Evolutionary conservation across 2,797 vertebrate genomes (phyloP).

Genomic region (Pangasius mekongensis): DNA sequence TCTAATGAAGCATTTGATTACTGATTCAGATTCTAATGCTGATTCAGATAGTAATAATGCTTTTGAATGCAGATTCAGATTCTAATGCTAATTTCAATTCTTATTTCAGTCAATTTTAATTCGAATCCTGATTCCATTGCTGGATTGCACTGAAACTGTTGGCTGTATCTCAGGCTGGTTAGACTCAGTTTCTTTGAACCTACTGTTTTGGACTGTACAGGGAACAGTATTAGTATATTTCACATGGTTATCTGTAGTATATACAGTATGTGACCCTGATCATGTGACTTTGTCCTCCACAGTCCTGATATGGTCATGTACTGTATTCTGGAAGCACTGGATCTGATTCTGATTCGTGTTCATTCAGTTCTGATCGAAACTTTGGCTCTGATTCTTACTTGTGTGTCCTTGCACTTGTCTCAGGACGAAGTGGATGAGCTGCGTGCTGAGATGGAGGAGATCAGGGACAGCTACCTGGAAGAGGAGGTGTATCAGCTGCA

Average conservation of each 20-base stretch:
- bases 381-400: neutral
- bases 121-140: neutral
- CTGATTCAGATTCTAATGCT: neutral
- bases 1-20: neutral
- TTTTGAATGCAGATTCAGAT: too few species aligned
- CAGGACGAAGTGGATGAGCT: constrained; percentile 98
- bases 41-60: neutral
- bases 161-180: neutral
- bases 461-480: constrained; percentile 96
- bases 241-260: neutral
- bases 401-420: neutral
- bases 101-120: too few species aligned
- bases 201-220: neutral
- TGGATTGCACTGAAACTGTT: neutral
- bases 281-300: neutral
- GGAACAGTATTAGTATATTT: neutral
- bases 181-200: neutral
- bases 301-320: neutral
- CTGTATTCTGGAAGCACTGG: neutral
- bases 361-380: neutral
- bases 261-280: neutral
- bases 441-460: constrained; percentile 98
- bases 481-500: constrained; percentile 99
- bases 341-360: neutral
- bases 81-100: too few species aligned